Base-by-base conservation (phyloP, 2,888 invertebrate genomes). In the Harpagoxenus sublaevis region DNA sequence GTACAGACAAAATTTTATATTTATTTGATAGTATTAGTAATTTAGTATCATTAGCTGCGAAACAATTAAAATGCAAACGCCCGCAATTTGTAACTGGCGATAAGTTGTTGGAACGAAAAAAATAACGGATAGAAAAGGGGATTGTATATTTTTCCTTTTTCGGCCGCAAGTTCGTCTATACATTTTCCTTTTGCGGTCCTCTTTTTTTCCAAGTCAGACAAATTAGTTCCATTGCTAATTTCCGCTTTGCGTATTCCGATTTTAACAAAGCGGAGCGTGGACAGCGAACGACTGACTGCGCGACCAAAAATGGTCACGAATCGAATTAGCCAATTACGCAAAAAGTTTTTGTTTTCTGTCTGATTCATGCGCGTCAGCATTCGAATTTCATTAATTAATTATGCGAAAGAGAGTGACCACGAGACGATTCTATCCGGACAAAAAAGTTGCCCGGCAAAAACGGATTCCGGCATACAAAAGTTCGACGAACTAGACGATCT, bases 351-450 rank as follows among this genome's bases (percentile, higher is more conserved):
- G 68, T 78, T 66, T 71, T 82, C 53, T 62, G 63, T 35, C 84
- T 62, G 75, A 60, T 85, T 82, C 75, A 74, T 81, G 71, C 68
- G 68, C 63, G 55, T 63, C 51, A 63, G 83, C 60, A 82, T 84
- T 87, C 87, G 83, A 89, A 89, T 90, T 87, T 87, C 89, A 91
- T 90, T 90, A 89, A 91, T 90, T 90, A 89, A 90, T 90, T 91
- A 88, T 83, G 70, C 60, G 83, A 66, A 57, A 35, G 53, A 71
- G 78, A 53, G 85, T 81, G 71, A 57, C 77, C 60, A 51, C 28
- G 48, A 73, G 42, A 71, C 57, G 70, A 73, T 60, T 70, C 77
- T 81, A 73, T 23, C 10, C 57, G n/a, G 45, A 18, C 31, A 60
- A 23, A 84, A 82, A 60, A 68, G 60, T 75, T 65, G 39, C 57